phyloP scores from a whole-genome alignment of 2,113 vertebrate species.

The Coregonus clupeaformis region DNA sequence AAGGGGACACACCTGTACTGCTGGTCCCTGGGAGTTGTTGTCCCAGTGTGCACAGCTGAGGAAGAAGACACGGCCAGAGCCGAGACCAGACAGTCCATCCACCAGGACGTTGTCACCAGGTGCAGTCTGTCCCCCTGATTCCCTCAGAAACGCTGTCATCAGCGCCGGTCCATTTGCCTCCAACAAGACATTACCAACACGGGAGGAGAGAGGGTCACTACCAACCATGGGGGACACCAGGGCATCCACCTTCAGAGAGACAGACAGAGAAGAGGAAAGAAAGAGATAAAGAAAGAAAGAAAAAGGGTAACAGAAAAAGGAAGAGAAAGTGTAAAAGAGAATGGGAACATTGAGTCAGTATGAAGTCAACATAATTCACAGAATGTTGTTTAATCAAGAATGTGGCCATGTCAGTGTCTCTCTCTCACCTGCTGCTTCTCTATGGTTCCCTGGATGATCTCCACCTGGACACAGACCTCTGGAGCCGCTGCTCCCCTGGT shows the following conservation, averaged over 20 bases:
- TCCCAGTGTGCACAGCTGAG: slow-evolving; percentile 51
- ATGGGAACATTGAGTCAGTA: neutral
- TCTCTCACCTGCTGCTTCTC: slow-evolving; percentile 59
- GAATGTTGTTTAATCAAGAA: neutral
- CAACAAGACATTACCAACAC: slow-evolving; percentile 34
- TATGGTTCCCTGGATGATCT: slow-evolving; percentile 47
- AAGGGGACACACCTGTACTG: slow-evolving; percentile 11
- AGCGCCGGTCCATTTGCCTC: slow-evolving; percentile 32
- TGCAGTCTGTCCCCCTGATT: neutral
- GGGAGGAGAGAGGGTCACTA: slow-evolving; percentile 40
- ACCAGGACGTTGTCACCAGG: slow-evolving; percentile 46
- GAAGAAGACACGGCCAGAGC: slow-evolving; percentile 50
- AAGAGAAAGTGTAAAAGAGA: neutral
- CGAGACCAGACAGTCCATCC: slow-evolving; percentile 12
- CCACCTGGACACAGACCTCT: slow-evolving; percentile 24
- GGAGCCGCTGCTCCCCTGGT: slow-evolving; percentile 2
- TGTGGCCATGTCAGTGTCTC: neutral
- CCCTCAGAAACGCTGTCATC: slow-evolving; percentile 23
- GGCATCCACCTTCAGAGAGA: slow-evolving; percentile 49
- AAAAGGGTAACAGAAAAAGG: neutral
- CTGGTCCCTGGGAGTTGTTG: slow-evolving; percentile 9
- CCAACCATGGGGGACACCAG: slow-evolving; percentile 58
- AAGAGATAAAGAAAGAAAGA: neutral
- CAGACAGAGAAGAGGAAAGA: neutral
- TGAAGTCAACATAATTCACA: neutral